Conservation (phyloP, 1,140 invertebrate species). For the Littorina saxatilis region DNA sequence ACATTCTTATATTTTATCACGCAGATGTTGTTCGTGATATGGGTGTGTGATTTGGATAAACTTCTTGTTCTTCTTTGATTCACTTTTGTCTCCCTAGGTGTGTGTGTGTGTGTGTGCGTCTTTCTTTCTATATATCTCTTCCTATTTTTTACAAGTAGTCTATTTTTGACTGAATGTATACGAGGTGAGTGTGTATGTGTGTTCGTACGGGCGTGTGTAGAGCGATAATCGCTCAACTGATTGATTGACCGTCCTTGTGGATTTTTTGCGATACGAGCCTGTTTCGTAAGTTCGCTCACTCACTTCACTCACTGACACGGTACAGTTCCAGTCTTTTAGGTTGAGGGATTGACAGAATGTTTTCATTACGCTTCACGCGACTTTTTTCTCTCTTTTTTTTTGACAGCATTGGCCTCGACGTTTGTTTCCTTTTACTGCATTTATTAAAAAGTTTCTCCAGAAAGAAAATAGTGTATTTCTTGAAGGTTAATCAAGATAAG, state of each 20-base stretch:
- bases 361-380: neutral
- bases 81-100: neutral
- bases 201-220: neutral
- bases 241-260: neutral
- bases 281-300: too few species aligned
- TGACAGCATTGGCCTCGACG: too few species aligned
- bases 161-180: neutral
- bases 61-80: neutral
- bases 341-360: neutral
- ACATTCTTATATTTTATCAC: neutral
- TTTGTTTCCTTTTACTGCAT: too few species aligned
- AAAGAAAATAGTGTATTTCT: too few species aligned
- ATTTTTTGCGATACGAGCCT: neutral
- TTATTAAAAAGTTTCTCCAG: too few species aligned
- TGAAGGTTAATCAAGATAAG: too few species aligned
- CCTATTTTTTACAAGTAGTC: neutral
- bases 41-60: neutral
- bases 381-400: too few species aligned
- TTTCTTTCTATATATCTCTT: neutral
- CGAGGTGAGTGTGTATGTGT: neutral
- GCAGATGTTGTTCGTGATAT: neutral
- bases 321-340: too few species aligned
- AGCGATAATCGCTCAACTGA: too few species aligned
- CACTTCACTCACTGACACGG: too few species aligned
- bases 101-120: neutral